Conservation (phyloP, 2,888 invertebrate genomes). For the Xestia rhomboidea region DNA sequence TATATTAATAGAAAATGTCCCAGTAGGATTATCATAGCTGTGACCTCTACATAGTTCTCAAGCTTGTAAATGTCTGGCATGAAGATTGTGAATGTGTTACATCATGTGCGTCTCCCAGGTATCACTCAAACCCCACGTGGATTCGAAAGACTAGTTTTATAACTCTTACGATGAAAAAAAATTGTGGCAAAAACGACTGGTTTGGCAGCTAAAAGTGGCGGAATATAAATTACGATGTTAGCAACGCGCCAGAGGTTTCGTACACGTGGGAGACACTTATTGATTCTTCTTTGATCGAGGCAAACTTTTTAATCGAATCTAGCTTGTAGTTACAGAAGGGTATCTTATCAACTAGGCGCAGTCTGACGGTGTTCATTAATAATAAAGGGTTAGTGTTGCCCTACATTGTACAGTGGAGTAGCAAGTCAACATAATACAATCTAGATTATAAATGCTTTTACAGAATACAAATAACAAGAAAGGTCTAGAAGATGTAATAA, state of each 20-base stretch:
- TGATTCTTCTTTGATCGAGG: not conserved
- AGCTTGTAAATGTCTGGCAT: conserved; percentile 2
- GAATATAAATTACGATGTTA: conserved; percentile 9
- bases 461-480: not conserved
- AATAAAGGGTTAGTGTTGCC: not conserved
- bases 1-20: not conserved
- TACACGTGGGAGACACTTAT: not conserved
- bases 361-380: not conserved
- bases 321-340: not conserved
- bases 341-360: not conserved
- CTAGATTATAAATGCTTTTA: not conserved
- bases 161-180: conserved; percentile 22
- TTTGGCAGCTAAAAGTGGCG: conserved; percentile 10
- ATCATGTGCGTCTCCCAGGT: conserved; percentile 16
- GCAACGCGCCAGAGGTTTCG: not conserved
- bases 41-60: conserved; percentile 11
- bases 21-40: conserved; percentile 4
- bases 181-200: conserved; percentile 21
- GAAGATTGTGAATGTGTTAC: conserved; percentile 6
- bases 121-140: conserved; percentile 33
- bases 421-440: not conserved
- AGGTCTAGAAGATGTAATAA: not conserved
- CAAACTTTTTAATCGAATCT: not conserved
- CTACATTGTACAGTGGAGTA: not conserved
- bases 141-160: conserved; percentile 7